These are phyloP conservation scores for Acrocephalus kingi DNA, from an alignment of 2,113 vertebrate genomes.

Conservation along the genomic window DNA sequence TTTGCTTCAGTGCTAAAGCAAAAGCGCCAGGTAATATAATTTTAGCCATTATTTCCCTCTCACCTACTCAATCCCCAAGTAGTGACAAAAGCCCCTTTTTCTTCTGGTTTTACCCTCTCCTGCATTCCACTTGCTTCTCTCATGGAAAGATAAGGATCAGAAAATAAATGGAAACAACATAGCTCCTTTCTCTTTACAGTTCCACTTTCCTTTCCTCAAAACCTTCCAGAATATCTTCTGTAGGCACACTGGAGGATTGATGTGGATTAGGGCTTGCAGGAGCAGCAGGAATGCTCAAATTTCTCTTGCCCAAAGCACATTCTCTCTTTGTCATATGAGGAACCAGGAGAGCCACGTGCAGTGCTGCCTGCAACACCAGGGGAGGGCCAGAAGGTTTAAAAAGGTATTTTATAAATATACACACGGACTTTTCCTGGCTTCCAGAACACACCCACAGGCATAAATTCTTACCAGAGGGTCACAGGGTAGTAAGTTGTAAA, in stretches of 20 bases:
- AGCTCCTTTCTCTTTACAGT: not conserved
- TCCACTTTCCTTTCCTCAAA: not conserved
- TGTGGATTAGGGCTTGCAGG: not conserved
- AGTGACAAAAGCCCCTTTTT: not conserved
- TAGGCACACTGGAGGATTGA: too few species aligned
- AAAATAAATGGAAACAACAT: not conserved
- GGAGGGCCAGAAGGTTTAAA: not conserved
- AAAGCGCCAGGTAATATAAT: not conserved
- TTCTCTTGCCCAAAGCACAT: not conserved
- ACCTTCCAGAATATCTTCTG: not conserved
- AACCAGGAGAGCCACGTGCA: not conserved
- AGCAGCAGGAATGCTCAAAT: not conserved
- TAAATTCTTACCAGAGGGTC: not conserved
- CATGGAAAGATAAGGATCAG: not conserved
- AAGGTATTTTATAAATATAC: not conserved
- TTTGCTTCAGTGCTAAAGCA: not conserved
- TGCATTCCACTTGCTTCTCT: not conserved
- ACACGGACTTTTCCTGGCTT: not conserved
- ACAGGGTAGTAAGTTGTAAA: not conserved
- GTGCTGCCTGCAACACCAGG: not conserved
- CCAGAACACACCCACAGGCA: not conserved
- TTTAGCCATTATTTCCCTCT: not conserved
- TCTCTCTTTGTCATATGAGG: not conserved
- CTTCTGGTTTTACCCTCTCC: not conserved
- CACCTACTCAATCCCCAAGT: not conserved